A percentile compares a stretch with the other conserved stretches of the same genome.
phyloP scores from a whole-genome alignment of 2,113 vertebrate species.

The Pavo muticus region DNA sequence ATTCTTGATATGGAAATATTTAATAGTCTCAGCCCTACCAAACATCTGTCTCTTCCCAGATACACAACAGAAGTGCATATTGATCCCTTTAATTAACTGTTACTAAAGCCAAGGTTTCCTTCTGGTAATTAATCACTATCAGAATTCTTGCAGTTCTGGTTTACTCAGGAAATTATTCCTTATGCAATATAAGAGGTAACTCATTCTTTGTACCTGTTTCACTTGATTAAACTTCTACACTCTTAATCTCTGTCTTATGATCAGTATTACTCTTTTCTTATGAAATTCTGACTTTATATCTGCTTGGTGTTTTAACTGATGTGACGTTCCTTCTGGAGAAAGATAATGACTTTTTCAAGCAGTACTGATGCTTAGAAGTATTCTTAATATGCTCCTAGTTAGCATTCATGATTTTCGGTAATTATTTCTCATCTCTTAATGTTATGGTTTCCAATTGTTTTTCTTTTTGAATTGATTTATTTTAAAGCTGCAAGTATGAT shows the following conservation, averaged over 20 bases:
- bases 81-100: slow-evolving; percentile 46
- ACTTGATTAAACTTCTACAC: neutral
- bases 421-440: neutral
- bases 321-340: neutral
- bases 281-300: neutral
- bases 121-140: neutral
- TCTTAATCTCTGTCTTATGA: neutral
- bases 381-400: neutral
- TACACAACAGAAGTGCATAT: slow-evolving; percentile 23
- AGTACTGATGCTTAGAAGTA: neutral
- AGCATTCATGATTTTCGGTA: neutral
- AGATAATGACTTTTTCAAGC: neutral
- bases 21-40: slow-evolving; percentile 13
- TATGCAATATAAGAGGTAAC: neutral
- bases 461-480: neutral
- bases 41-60: slow-evolving; percentile 20
- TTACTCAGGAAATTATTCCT: neutral
- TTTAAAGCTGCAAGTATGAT: neutral
- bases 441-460: neutral
- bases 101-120: slow-evolving; percentile 1
- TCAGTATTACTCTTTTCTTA: neutral
- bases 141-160: slow-evolving; percentile 29
- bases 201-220: slow-evolving; percentile 7
- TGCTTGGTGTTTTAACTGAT: neutral
- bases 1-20: slow-evolving; percentile 21